phyloP scores from a whole-genome alignment of 2,797 vertebrate species.

The Protonibea diacanthus region DNA sequence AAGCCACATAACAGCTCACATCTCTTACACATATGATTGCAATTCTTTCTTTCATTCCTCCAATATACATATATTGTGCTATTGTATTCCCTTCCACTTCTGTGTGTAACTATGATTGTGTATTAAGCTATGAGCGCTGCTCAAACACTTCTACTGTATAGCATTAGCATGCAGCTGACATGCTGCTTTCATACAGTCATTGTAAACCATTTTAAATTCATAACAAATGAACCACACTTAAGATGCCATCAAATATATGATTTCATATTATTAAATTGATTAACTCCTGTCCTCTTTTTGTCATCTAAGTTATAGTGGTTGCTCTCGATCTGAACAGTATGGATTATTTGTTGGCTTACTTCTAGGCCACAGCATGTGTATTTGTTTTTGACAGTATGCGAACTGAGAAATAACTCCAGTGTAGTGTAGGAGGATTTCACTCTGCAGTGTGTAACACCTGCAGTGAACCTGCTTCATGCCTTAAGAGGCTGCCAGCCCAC shows the following conservation, averaged over 20 bases:
- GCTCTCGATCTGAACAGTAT: neutral
- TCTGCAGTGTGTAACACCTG: constrained; percentile 8
- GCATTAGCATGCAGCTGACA: neutral
- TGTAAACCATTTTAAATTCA: neutral
- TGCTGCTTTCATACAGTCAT: neutral
- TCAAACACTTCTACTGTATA: neutral
- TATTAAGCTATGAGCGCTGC: neutral
- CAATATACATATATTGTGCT: neutral
- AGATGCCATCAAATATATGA: too few species aligned
- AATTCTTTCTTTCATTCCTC: too few species aligned
- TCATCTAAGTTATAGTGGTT: neutral
- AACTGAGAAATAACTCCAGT: neutral
- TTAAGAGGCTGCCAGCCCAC: constrained; percentile 11
- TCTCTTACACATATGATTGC: neutral
- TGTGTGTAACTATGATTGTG: neutral
- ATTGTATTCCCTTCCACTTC: neutral
- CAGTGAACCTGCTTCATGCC: constrained; percentile 5
- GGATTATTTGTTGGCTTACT: neutral
- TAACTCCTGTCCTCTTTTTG: neutral
- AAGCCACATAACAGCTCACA: neutral
- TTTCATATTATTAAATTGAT: neutral
- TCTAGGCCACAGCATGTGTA: neutral
- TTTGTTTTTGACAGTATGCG: constrained; percentile 23
- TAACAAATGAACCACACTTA: neutral
- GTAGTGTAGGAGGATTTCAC: constrained; percentile 9